These are phyloP conservation scores for Cosmopolites sordidus DNA, from an alignment of 2,888 invertebrate species.

Conservation along the genomic window DNA sequence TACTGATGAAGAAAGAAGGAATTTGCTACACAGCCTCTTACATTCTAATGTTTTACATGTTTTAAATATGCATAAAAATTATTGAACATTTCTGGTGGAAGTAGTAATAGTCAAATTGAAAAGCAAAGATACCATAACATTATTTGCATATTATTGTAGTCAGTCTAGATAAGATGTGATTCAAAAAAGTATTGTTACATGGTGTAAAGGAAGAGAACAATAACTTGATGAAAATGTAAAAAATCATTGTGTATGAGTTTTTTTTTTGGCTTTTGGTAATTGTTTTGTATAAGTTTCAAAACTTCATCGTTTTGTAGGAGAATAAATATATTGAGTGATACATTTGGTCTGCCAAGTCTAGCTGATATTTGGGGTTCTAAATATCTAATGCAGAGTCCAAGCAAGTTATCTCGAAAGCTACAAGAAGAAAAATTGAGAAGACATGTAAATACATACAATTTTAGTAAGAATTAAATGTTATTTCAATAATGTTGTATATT, in stretches of 20 bases:
- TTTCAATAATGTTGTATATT: no score
- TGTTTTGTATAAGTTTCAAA: slow-evolving; percentile 25
- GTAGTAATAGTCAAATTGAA: slow-evolving; percentile 12
- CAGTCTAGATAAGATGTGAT: no score
- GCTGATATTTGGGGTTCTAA: slow-evolving; percentile 59
- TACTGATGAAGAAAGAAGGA: slow-evolving; percentile 13
- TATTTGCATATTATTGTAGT: no score
- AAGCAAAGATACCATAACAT: slow-evolving; percentile 22
- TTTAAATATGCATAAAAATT: slow-evolving; percentile 36
- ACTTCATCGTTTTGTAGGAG: slow-evolving; percentile 25
- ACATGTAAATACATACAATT: slow-evolving; percentile 57
- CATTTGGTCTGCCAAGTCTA: slow-evolving; percentile 48
- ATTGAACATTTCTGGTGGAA: slow-evolving; percentile 14
- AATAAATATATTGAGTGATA: slow-evolving; percentile 24
- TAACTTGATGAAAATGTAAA: no score
- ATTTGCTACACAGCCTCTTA: slow-evolving; percentile 27
- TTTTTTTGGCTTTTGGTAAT: slow-evolving; percentile 8
- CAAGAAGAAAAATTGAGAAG: slow-evolving; percentile 74
- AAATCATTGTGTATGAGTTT: no score
- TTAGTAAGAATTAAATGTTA: slow-evolving; percentile 4
- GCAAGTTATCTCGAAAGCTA: slow-evolving; percentile 48
- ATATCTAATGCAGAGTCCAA: slow-evolving; percentile 27
- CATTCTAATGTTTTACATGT: slow-evolving; percentile 36
- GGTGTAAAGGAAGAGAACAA: no score
- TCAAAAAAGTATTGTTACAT: no score